These are phyloP conservation scores for Hipposideros larvatus DNA, from an alignment of 2,797 vertebrate species.

Conservation along the genomic window DNA sequence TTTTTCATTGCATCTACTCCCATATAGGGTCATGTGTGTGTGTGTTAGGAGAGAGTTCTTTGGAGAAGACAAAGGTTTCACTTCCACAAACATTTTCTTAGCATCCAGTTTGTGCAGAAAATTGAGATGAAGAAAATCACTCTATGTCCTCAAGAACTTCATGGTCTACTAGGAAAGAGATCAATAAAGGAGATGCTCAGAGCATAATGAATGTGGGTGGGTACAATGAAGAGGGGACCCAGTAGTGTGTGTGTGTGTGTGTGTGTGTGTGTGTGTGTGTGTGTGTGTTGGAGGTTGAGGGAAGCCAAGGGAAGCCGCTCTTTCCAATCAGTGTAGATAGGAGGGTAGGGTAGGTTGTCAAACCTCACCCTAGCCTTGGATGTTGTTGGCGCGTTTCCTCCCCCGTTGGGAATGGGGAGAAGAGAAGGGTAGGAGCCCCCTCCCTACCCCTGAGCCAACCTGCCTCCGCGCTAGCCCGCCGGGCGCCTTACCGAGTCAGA, in stretches of 20 bases:
- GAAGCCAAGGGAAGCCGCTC: conserved; percentile 1
- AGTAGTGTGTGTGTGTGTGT: not conserved
- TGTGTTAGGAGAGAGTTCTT: conserved; percentile 24
- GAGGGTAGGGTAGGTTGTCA: conserved; percentile 34
- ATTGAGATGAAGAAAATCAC: conserved; percentile 49
- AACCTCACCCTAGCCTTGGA: conserved; percentile 14
- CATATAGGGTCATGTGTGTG: too few species aligned
- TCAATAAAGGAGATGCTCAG: conserved; percentile 48
- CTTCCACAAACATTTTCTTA: conserved; percentile 63
- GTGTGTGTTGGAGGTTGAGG: not conserved
- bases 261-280: not conserved
- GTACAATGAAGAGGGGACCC: conserved; percentile 3
- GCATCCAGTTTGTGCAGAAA: conserved; percentile 45
- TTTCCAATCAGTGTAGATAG: conserved; percentile 46
- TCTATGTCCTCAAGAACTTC: conserved; percentile 35
- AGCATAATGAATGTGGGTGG: conserved; percentile 61
- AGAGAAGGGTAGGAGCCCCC: not conserved
- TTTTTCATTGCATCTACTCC: not conserved
- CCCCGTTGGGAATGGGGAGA: conserved; percentile 4
- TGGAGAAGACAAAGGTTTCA: conserved; percentile 68
- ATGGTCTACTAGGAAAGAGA: conserved; percentile 7
- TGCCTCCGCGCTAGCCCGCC: conserved; percentile 72
- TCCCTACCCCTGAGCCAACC: conserved; percentile 22
- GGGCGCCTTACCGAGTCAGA: conserved; percentile 83
- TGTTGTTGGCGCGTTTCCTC: not conserved